Conservation (phyloP, 2,113 vertebrate species). For the Hypanus sabinus region DNA sequence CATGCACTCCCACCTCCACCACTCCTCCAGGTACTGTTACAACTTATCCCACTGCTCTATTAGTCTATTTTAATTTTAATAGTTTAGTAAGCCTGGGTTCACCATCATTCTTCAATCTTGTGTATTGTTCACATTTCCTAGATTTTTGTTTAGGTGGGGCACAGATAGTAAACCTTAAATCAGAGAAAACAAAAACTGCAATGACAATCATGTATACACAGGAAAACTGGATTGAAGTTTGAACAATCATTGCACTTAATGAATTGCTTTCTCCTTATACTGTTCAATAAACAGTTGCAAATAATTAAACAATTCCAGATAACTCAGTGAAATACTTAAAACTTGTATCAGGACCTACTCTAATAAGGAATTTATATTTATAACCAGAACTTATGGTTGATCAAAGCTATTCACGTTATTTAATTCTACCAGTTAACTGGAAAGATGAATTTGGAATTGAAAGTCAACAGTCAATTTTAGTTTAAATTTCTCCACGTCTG, state of each 20-base stretch:
- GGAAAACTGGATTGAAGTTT: neutral
- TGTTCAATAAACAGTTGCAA: neutral
- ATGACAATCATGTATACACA: no score
- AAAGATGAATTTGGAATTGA: neutral
- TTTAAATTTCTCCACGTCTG: no score
- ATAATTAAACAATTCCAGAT: neutral
- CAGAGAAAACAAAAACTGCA: neutral
- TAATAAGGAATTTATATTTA: neutral
- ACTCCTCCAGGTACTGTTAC: neutral
- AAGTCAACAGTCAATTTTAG: no score
- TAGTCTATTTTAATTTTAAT: neutral
- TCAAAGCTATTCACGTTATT: neutral
- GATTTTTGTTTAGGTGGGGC: neutral
- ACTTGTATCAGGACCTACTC: neutral
- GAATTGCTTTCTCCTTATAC: neutral
- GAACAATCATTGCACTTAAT: neutral
- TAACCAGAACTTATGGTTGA: neutral
- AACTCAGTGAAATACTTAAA: neutral
- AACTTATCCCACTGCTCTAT: neutral
- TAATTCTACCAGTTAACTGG: neutral
- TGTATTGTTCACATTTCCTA: neutral
- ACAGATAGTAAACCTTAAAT: neutral
- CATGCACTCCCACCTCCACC: neutral
- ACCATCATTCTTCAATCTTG: neutral
- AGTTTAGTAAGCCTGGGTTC: neutral